phyloP scores from a whole-genome alignment of 2,797 vertebrate genomes.

The Etheostoma perlongum region DNA sequence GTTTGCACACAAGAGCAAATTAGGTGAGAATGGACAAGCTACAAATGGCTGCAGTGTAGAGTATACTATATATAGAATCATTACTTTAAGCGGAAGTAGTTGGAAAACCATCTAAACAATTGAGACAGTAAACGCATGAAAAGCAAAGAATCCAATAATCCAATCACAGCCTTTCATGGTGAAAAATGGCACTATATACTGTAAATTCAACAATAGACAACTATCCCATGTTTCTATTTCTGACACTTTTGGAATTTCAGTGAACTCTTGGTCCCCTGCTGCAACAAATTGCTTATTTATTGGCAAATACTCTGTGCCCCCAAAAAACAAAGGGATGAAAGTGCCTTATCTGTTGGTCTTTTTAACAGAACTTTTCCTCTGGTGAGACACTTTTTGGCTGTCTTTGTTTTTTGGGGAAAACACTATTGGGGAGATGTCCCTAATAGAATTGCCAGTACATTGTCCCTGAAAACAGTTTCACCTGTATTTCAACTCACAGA shows the following conservation, averaged over 20 bases:
- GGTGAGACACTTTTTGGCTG: background rate
- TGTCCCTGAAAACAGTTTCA: background rate
- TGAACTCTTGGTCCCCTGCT: background rate
- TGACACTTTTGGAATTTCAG: conserved; percentile 18
- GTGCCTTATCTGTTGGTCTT: too few species aligned
- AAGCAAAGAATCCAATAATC: background rate
- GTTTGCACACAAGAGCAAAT: conserved; percentile 20
- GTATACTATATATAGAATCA: conserved; percentile 13
- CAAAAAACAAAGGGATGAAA: background rate
- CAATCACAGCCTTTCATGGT: conserved; percentile 6
- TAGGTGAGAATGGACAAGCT: conserved; percentile 21
- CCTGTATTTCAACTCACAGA: background rate
- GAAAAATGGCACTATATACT: conserved; percentile 32
- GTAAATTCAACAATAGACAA: conserved; percentile 25
- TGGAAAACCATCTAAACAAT: conserved; percentile 26
- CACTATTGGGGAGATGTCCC: background rate
- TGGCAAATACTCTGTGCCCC: background rate
- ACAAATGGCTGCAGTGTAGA: conserved; percentile 11
- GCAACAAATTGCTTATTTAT: background rate
- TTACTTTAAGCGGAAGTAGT: conserved; percentile 9
- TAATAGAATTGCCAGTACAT: background rate
- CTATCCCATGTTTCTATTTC: conserved; percentile 18
- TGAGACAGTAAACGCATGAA: conserved; percentile 17
- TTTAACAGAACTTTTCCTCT: background rate
- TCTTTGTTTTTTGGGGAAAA: background rate